Evolutionary conservation across 37 sponge, comb jelly and placozoan genomes (phyloP).

Genomic region (Ephydatia muelleri): DNA sequence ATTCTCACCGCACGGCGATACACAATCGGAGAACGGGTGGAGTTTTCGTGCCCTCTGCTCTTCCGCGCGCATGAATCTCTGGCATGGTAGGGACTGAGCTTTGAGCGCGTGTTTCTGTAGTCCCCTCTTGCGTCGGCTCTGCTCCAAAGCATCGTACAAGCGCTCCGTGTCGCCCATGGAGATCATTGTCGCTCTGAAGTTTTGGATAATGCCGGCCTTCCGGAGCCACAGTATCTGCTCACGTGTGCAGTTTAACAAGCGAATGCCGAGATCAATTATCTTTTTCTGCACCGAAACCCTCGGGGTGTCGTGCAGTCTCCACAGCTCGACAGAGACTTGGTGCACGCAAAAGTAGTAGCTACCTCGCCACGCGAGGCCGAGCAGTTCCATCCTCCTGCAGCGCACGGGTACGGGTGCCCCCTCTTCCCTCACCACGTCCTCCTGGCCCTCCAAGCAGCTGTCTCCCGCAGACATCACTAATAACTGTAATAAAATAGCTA

Average conservation of each 20-base stretch:
- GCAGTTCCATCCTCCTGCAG: slow-evolving; percentile 24
- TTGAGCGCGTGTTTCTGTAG: slow-evolving; percentile 27
- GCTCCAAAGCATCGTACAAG: slow-evolving; percentile 36
- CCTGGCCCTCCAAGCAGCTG: no score
- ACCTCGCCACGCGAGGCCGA: not conserved
- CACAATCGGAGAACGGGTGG: not conserved
- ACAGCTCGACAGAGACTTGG: slow-evolving; percentile 29
- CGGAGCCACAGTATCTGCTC: slow-evolving; percentile 26
- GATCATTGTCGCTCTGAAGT: slow-evolving; percentile 36
- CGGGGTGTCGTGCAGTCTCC: slow-evolving; percentile 39
- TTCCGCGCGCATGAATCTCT: slow-evolving; percentile 1
- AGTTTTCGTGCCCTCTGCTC: not conserved
- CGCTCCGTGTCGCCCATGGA: slow-evolving; percentile 17
- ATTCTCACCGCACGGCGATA: not conserved
- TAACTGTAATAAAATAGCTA: no score
- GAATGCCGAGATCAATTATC: slow-evolving; percentile 23
- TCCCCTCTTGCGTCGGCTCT: slow-evolving; percentile 18
- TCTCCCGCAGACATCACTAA: no score
- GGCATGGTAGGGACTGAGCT: not conserved
- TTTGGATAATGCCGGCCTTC: slow-evolving; percentile 5
- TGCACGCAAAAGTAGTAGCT: slow-evolving; percentile 26
- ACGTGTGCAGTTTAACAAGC: not conserved
- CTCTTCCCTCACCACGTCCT: no score
- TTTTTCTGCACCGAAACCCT: slow-evolving; percentile 43
- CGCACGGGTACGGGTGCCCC: not conserved